Conservation (phyloP, 2,797 vertebrate species). For the Leptatherina wallacei region DNA sequence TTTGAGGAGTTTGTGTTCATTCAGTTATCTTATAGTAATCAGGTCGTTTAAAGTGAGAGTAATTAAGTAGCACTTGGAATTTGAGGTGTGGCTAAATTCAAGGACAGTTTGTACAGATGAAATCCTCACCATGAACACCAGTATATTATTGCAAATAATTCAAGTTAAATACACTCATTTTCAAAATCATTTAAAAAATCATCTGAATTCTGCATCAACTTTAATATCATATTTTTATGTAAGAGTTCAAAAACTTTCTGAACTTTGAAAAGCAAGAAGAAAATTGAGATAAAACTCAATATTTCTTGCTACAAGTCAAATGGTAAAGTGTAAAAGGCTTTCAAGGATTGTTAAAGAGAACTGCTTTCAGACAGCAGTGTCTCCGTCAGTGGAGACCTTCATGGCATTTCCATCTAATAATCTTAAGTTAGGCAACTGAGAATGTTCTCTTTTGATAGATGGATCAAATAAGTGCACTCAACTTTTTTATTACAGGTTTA, state of each 20-base stretch:
- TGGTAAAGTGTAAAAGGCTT: conserved; percentile 5
- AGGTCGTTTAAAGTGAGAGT: background rate
- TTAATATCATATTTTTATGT: background rate
- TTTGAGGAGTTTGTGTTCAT: background rate
- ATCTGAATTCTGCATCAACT: no score
- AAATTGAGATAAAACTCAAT: background rate
- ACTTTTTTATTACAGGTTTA: background rate
- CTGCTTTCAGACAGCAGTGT: background rate
- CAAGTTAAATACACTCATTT: no score
- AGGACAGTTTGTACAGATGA: background rate
- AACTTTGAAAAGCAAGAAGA: background rate
- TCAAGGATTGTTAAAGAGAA: conserved; percentile 8
- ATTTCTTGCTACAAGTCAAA: background rate
- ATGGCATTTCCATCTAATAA: background rate
- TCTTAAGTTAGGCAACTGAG: background rate
- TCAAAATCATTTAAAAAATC: no score
- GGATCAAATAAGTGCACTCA: background rate
- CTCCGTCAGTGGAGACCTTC: background rate
- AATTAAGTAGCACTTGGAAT: no score
- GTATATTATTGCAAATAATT: no score
- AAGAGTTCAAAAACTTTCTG: background rate
- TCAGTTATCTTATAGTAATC: background rate
- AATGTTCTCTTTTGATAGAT: background rate
- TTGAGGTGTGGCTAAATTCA: no score
- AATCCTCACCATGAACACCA: background rate